Evolutionary conservation across 2,113 vertebrate species (phyloP).

Genomic region (Vidua macroura): DNA sequence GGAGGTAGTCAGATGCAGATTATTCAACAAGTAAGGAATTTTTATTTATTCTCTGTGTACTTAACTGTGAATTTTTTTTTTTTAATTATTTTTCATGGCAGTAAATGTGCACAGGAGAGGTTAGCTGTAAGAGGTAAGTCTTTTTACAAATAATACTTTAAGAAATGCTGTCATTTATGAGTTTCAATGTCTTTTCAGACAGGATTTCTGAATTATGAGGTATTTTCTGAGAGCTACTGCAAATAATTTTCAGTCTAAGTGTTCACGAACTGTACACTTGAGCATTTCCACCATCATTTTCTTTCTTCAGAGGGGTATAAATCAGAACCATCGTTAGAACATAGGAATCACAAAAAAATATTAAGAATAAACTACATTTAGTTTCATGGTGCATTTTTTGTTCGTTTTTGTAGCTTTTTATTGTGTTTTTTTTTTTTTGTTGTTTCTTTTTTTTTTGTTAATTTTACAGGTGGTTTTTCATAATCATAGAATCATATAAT

Average conservation of each 20-base stretch:
- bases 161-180: not conserved
- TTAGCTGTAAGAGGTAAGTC: not conserved
- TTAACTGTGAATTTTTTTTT: not conserved
- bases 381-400: not conserved
- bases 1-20: not conserved
- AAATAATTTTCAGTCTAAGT: not conserved
- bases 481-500: too few relatives aligned
- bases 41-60: not conserved
- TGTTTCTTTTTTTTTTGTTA: not conserved
- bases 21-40: not conserved
- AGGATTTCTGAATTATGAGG: not conserved
- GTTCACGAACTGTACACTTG: not conserved
- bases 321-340: not conserved
- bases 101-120: not conserved
- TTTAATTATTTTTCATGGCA: not conserved
- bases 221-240: not conserved
- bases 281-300: not conserved
- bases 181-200: not conserved
- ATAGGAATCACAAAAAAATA: not conserved
- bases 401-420: not conserved
- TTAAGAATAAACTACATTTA: not conserved
- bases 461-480: not conserved
- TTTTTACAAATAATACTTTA: not conserved
- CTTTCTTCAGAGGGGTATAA: not conserved
- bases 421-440: not conserved